Base-by-base conservation (phyloP, 2,797 vertebrate species). In the Myiothlypis coronata region DNA sequence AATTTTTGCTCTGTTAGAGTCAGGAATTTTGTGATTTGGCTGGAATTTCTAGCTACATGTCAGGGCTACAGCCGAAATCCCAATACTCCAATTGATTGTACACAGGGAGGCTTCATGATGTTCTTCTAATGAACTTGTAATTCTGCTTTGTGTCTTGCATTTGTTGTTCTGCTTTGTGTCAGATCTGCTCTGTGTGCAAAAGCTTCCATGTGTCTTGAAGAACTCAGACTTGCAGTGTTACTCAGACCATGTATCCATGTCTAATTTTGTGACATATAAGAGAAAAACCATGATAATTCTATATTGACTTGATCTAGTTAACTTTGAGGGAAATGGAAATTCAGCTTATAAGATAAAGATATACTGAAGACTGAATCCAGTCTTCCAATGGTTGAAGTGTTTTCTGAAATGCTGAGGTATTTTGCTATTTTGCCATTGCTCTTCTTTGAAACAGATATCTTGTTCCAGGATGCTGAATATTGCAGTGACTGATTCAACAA, bases 401-500 rank as follows among this genome's bases (percentile, higher is more conserved):
- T 76, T 37, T 32, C 22, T 10, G 5, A 84, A 92, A 72, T 72
- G 30, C 47, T 47, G 57, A 88, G 19, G 2, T 83, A 44, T 63
- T 90, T 7, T 1, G 0, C 41, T 61, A n/a, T 74, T 93, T 86
- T 57, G 15, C n/a, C 24, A 6, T 63, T 93, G 39, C 16, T 63
- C 11, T 68, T 77, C 28, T 87, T 83, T 72, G 77, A 92, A 94
- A 55, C 5, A 59, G 76, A 46, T 80, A 13, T 39, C 30, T 95
- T 94, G 28, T 89, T 96, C 35, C 27, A 61, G 49, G 44, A 34
- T 75, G 34, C 34, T 78, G 49, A 27, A 15, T 81, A 43, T 85
- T 92, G 37, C 52, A 85, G 44, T 89, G 75, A 75, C 32, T 89
- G 89, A 94, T 83, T 76, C 46, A 83, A 83, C 32, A 89, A 35